phyloP scores from a whole-genome alignment of 1,140 invertebrate genomes.

The Chionoecetes opilio region DNA sequence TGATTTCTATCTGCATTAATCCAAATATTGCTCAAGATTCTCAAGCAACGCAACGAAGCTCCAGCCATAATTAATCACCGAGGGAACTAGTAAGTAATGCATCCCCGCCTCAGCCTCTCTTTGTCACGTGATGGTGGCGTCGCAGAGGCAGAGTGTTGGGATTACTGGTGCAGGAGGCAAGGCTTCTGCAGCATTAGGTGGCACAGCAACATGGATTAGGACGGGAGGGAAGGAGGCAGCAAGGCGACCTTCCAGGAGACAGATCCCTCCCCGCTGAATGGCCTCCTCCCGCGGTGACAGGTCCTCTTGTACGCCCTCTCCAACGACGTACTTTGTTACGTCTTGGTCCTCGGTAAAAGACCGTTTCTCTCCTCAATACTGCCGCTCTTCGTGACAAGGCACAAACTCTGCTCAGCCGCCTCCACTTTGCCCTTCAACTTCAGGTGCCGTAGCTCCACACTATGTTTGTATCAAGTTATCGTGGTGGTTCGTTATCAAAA shows the following conservation, averaged over 20 bases:
- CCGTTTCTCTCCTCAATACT: conserved; percentile 7
- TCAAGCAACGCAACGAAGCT: background rate
- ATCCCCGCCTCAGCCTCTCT: background rate
- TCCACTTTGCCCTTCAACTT: too few relatives aligned
- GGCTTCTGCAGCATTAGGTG: background rate
- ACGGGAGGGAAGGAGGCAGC: background rate
- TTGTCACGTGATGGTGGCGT: background rate
- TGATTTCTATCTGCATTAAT: background rate
- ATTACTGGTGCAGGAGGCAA: background rate
- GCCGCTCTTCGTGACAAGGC: background rate
- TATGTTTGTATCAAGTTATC: too few relatives aligned
- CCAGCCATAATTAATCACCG: too few relatives aligned
- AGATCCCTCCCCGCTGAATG: too few relatives aligned
- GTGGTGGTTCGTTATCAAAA: too few relatives aligned
- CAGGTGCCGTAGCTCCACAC: too few relatives aligned
- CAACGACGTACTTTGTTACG: conserved; percentile 17
- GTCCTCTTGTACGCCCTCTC: background rate
- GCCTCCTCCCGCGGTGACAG: background rate
- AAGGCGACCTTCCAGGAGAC: background rate
- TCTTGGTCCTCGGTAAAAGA: conserved; percentile 46
- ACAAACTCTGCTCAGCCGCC: background rate
- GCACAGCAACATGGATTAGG: background rate
- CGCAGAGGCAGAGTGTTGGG: background rate
- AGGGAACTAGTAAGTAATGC: conserved; percentile 5
- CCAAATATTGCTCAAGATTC: background rate